Evolutionary conservation across 2,888 invertebrate species (phyloP).

Genomic region (Boloria euphrosyne): DNA sequence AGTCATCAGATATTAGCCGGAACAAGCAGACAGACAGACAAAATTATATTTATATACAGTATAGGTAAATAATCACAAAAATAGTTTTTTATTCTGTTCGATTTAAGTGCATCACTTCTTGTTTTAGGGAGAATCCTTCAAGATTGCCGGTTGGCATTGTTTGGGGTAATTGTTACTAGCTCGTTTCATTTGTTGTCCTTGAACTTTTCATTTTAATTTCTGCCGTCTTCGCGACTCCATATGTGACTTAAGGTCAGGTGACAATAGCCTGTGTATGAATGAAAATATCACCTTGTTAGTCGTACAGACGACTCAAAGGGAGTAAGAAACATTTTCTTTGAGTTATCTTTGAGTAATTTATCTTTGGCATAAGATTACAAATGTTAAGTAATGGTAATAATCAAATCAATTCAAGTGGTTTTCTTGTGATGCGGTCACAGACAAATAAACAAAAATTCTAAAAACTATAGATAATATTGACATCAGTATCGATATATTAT

Average conservation of each 20-base stretch:
- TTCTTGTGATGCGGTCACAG: too few species aligned
- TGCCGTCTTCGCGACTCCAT: constrained; percentile 14
- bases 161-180: constrained; percentile 20
- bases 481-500: too few species aligned
- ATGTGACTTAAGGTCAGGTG: constrained; percentile 14
- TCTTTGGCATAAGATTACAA: background rate
- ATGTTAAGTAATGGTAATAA: background rate
- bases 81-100: constrained; percentile 5
- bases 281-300: constrained; percentile 6
- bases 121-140: background rate
- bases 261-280: background rate
- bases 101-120: background rate
- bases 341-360: constrained; percentile 2
- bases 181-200: constrained; percentile 26
- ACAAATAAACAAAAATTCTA: too few species aligned
- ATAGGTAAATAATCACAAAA: background rate
- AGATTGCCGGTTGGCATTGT: constrained; percentile 11
- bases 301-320: constrained; percentile 2
- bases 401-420: too few species aligned
- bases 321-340: constrained; percentile 6
- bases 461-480: too few species aligned
- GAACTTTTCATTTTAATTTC: constrained; percentile 31
- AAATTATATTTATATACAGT: too few species aligned
- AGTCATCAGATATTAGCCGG: too few species aligned
- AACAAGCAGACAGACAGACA: too few species aligned